Evolutionary conservation across 2,113 vertebrate species (phyloP), one percentile per base, ranked within the genome.

Genomic region (Mohoua ochrocephala): DNA sequence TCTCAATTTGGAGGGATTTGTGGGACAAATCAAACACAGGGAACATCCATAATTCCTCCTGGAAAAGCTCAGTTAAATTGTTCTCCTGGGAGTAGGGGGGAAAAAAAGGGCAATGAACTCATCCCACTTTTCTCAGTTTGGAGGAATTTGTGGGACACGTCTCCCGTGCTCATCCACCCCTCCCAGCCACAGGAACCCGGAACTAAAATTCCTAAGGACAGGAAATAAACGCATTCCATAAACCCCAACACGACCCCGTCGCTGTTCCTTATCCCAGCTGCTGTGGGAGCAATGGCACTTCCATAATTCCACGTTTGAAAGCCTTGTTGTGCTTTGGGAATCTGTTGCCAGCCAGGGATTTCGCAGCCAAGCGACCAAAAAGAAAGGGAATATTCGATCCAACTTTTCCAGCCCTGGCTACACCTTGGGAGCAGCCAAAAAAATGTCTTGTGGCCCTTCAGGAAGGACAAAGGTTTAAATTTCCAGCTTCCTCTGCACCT

Each of bases 201-300:
- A 85, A 41, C 17, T 31, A 11, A 10, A 56, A 56, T 56, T 35
- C 35, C 16, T 17, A 28, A 84, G 8, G 23, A 39, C 45, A 80
- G 28, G 50, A 83, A 76, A 71, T 20, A 13, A 22, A 67, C 15
- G 11, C 7, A 49, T 57, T 54, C 70, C 71, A 52, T 31, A 52
- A 69, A 47, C 9, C 35, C 54, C 20, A 63, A 23, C 31, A 12
- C 0, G 0, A 37, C 6, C 23, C 30, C 6, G 2, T 23, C 27
- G 17, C 30, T 63, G 44, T 50, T 84, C 41, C 68, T 33, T 6
- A 11, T 24, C 41, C 56, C 59, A 44, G 42, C 65, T 71, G 37
- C 45, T 69, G n/a, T 0, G 23, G 35, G 54, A 75, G 37, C 45
- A 57, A 6, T 0, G 16, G 5, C 13, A 9, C 47, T 17, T 74